Base-by-base conservation (phyloP, 2,113 vertebrate genomes). In the Dipodomys stephensi region DNA sequence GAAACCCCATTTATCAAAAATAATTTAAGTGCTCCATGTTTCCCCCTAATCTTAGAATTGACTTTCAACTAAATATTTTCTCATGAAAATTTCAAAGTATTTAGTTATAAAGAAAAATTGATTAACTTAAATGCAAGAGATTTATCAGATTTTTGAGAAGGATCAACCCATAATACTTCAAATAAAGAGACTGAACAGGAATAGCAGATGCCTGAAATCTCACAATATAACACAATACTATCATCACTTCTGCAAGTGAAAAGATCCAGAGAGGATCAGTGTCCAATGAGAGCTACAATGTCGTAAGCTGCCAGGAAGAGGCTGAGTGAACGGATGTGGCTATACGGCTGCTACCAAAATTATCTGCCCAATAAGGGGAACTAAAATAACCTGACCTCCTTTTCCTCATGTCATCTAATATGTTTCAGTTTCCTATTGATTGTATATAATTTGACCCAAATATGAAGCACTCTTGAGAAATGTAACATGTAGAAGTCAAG, bases 251-350 rank as follows among this genome's bases (percentile, higher is more conserved):
- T 28, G 30, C 22, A 23, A 13, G 30, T 49, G 25, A 65, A 73
- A 19, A 11, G n/a, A 67, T 23, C 22, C 19, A 1, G 30, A 4
- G 11, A 80, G n/a, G 39, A 9, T 4, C 16, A 19, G 6, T 73
- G 1, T 20, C 4, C 11, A 6, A 0, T 22, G 32, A 11, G 7
- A 67, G 6, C n/a, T 65, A 28, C 25, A 3, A 4, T 53, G 16
- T 67, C 2, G 39, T 4, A 27, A 8, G 6, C 6, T 32, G 27
- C 27, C 35, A 49, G 12, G 25, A 32, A 15, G 27, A 27, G 39
- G 0, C 32, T 13, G 23, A 8, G 9, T 53, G 4, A 53, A 53
- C 1, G 12, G 49, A 53, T 53, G 49, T 53, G 49, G 8, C 49
- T 53, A 53, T 32, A 30, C 6, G 30, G 27, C 30, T 65, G 25